Evolutionary conservation across 35 echinoderm and acorn worm genomes (phyloP), one percentile per base, ranked within the genome.

Genomic region (Ophioderma brevispina): DNA sequence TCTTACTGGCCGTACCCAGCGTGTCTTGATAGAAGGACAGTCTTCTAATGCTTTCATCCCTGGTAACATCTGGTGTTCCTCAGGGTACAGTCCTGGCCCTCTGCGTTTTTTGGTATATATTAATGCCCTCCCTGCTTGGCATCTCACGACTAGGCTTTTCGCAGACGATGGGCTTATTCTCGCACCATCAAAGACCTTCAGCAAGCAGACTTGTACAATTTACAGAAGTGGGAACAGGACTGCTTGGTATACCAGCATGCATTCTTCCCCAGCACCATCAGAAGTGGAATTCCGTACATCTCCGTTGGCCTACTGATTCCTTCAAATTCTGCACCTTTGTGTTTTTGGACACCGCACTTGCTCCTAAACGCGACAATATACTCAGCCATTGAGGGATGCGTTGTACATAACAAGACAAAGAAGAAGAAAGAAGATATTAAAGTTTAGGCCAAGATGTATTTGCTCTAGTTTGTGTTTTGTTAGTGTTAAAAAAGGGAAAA

Each of bases 81-180:
- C 89, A 91, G 40, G 70, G n/a, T n/a, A n/a, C n/a, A n/a, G n/a
- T n/a, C n/a, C n/a, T n/a, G n/a, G n/a, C n/a, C n/a, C n/a, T n/a
- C n/a, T n/a, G n/a, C n/a, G n/a, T n/a, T n/a, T n/a, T n/a, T n/a
- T n/a, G n/a, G n/a, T n/a, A n/a, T n/a, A n/a, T n/a, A n/a, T n/a
- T n/a, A n/a, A 87, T 87, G 85, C 75, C 64, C 36, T 87, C 13
- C 85, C 85, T 39, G 36, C 31, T 77, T 36, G 14, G 64, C 56
- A 5, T 0, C n/a, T 23, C 21, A 31, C 86, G 17, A 37, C n/a
- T 11, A 64, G 31, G 31, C 32, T 88, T 37, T 78, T 88, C 21
- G 86, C 86, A 80, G 86, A 88, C 28, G 86, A 79, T 78, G 75
- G n/a, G 18, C 46, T 31, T n/a, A 79, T 28, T 88, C 78, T 64